Evolutionary conservation across 2,113 vertebrate genomes (phyloP).

Genomic region (Actenoides hombroni): DNA sequence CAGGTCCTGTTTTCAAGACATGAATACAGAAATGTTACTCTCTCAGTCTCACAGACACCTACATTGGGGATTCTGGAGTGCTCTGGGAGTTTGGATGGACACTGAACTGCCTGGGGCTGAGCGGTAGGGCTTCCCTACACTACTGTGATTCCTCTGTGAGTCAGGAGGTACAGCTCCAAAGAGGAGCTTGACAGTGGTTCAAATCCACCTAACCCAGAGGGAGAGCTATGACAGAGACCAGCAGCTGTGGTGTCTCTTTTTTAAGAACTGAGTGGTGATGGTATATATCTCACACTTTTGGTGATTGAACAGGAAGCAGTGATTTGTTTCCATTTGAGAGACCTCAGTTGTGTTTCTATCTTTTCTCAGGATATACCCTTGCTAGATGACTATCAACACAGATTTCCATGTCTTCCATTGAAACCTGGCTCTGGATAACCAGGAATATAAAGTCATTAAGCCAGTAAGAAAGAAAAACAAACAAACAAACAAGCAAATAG

Average conservation of each 20-base stretch:
- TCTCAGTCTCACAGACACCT: neutral
- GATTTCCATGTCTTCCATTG: neutral
- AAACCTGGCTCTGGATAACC: neutral
- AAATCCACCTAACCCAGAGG: neutral
- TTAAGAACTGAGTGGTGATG: neutral
- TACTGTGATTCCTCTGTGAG: neutral
- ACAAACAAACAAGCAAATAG: neutral
- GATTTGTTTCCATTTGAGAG: neutral
- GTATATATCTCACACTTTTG: neutral
- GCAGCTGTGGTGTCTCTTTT: neutral
- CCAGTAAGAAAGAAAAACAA: neutral
- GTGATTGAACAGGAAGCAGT: neutral
- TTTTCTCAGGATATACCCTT: neutral
- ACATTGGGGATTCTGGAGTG: neutral
- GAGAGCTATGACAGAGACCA: neutral
- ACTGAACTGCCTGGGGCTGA: fast-evolving
- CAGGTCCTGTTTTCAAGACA: neutral
- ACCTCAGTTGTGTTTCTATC: neutral
- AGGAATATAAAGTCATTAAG: neutral
- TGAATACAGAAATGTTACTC: neutral
- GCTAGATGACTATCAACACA: neutral
- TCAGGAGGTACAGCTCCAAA: neutral
- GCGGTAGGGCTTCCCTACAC: neutral
- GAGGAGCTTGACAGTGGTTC: neutral
- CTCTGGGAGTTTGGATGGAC: neutral